These are phyloP conservation scores for Epicauta chinensis DNA, from an alignment of 1,140 invertebrate species.

Conservation along the genomic window DNA sequence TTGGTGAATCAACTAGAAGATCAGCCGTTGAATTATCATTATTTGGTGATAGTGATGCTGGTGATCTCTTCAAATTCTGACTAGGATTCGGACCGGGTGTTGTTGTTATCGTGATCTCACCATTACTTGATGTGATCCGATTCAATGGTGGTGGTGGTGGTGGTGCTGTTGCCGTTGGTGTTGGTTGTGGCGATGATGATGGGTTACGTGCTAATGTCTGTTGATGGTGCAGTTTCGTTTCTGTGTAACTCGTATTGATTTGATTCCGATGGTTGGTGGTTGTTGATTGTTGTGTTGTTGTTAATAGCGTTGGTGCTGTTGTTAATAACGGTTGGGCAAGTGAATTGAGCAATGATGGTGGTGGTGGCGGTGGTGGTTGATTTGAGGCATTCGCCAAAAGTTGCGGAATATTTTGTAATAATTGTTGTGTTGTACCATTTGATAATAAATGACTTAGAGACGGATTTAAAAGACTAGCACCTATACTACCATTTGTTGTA, in stretches of 20 bases:
- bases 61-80: conserved; percentile 41
- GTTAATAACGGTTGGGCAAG: conserved; percentile 44
- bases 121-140: conserved; percentile 2
- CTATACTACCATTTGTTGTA: conserved; percentile 42
- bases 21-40: conserved; percentile 56
- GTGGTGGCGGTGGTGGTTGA: conserved; percentile 40
- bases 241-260: conserved; percentile 34
- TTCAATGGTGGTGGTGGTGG: conserved; percentile 40
- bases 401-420: conserved; percentile 59
- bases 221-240: conserved; percentile 10
- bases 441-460: conserved; percentile 61
- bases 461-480: conserved; percentile 52
- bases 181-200: conserved; percentile 44
- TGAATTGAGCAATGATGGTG: conserved; percentile 36
- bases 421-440: conserved; percentile 58
- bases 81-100: conserved; percentile 53
- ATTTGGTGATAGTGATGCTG: conserved; percentile 52
- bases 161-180: conserved; percentile 1
- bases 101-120: conserved; percentile 60
- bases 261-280: conserved; percentile 10
- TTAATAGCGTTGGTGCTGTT: conserved; percentile 45
- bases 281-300: conserved; percentile 35
- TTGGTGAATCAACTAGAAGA: conserved; percentile 72
- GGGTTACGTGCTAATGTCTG: conserved; percentile 23
- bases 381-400: conserved; percentile 43